Percentiles rank a stretch among this genome's conserved stretches.
phyloP scores from a whole-genome alignment of 2,888 invertebrate genomes.

The Lysandra bellargus region DNA sequence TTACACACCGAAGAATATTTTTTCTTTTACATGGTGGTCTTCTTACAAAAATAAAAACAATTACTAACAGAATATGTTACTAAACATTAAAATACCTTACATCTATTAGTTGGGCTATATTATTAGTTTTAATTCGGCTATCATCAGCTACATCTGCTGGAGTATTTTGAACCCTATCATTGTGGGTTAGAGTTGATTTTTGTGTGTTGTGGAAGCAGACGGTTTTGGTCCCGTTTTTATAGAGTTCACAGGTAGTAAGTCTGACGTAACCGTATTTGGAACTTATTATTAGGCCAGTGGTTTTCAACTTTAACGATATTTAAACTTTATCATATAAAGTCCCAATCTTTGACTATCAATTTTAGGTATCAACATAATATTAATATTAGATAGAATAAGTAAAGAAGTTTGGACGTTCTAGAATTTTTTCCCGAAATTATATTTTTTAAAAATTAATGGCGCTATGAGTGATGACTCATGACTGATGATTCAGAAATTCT shows the following conservation, averaged over 20 bases:
- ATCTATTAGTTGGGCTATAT: conserved; percentile 18
- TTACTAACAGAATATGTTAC: background rate
- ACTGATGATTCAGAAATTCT: background rate
- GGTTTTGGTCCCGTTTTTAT: conserved; percentile 42
- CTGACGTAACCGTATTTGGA: conserved; percentile 41
- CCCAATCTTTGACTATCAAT: no score
- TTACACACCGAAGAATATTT: background rate
- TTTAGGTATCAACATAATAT: no score
- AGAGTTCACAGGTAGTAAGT: conserved; percentile 43
- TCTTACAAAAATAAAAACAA: background rate
- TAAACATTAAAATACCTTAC: background rate
- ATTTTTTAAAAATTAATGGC: background rate
- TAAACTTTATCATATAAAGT: no score
- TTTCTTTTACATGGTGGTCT: background rate
- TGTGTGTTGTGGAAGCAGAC: background rate
- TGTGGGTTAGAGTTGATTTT: conserved; percentile 31
- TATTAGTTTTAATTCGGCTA: conserved; percentile 18
- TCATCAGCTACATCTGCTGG: background rate
- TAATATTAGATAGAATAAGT: no score
- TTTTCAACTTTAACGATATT: background rate
- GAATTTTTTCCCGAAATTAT: no score
- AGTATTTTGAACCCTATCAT: background rate
- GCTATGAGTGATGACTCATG: no score
- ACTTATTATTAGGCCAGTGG: conserved; percentile 35
- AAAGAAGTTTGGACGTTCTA: no score